Evolutionary conservation across 2,888 invertebrate species (phyloP).

Genomic region (Acanthosepion esculentum): DNA sequence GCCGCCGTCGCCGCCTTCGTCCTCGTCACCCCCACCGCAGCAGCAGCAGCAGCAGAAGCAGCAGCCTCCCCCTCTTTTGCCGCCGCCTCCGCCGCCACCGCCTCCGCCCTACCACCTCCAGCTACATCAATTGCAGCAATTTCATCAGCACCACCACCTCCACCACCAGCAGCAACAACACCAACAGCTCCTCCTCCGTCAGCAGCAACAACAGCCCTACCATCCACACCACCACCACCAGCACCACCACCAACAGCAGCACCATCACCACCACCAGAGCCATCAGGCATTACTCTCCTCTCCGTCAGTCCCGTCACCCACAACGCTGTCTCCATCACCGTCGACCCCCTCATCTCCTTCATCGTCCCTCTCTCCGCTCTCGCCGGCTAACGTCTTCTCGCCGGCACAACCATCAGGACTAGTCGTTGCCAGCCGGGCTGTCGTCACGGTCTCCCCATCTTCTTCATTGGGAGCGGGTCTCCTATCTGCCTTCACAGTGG

Average conservation of each 20-base stretch:
- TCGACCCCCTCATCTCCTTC: conserved; percentile 24
- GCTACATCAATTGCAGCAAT: background rate
- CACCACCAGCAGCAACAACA: background rate
- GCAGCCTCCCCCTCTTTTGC: conserved; percentile 37
- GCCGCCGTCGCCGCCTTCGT: background rate
- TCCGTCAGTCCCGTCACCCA: conserved; percentile 23
- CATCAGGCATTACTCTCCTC: background rate
- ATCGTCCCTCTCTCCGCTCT: conserved; percentile 21
- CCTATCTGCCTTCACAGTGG: conserved; percentile 42
- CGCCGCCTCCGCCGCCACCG: background rate
- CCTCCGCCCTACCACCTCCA: conserved; percentile 12
- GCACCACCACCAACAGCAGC: background rate
- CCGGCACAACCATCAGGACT: background rate
- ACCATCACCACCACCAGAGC: background rate
- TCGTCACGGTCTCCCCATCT: conserved; percentile 21
- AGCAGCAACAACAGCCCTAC: background rate
- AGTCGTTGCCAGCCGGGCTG: conserved; percentile 6
- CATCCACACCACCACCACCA: background rate
- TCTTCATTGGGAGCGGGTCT: conserved; percentile 38
- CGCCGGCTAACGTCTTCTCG: background rate
- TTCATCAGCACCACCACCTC: background rate
- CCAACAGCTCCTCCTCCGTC: background rate
- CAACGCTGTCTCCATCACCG: conserved; percentile 20
- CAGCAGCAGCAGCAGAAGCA: conserved; percentile 16
- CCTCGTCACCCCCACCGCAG: background rate